Conservation (phyloP, 2,888 invertebrate species). For the Odontocerum albicorne region DNA sequence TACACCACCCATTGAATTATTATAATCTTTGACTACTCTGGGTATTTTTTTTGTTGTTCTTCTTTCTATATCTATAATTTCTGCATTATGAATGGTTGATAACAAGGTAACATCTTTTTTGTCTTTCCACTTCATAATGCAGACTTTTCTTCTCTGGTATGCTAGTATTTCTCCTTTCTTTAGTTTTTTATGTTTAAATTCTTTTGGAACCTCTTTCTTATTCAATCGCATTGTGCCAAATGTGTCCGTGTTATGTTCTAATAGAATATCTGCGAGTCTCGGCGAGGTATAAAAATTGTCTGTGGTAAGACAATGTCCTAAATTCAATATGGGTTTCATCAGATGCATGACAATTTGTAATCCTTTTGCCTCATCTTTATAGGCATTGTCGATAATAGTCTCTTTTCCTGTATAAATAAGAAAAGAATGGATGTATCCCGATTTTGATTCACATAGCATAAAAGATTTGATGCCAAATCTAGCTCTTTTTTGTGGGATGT, state of each 20-base stretch:
- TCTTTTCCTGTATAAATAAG: conserved; percentile 39
- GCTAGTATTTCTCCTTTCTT: neutral
- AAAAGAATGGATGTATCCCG: conserved; percentile 38
- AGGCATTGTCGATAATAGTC: conserved; percentile 34
- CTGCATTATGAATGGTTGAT: no score
- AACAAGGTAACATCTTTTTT: no score
- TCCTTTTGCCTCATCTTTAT: conserved; percentile 32
- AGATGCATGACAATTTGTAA: conserved; percentile 37
- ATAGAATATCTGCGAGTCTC: neutral
- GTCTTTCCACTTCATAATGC: no score
- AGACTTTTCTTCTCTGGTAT: no score
- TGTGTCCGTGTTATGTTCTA: neutral
- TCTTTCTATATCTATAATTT: no score
- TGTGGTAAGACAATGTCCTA: conserved; percentile 37
- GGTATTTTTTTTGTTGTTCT: no score
- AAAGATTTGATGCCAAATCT: conserved; percentile 41
- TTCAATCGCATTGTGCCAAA: neutral
- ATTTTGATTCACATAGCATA: conserved; percentile 40
- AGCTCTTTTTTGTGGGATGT: conserved; percentile 40
- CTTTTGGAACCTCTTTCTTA: neutral
- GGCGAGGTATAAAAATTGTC: conserved; percentile 39
- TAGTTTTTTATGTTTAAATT: neutral
- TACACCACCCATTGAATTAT: no score
- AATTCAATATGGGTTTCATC: conserved; percentile 34
- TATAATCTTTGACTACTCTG: no score